Evolutionary conservation across 2,888 invertebrate genomes (phyloP).

Genomic region (Rotaria socialis): DNA sequence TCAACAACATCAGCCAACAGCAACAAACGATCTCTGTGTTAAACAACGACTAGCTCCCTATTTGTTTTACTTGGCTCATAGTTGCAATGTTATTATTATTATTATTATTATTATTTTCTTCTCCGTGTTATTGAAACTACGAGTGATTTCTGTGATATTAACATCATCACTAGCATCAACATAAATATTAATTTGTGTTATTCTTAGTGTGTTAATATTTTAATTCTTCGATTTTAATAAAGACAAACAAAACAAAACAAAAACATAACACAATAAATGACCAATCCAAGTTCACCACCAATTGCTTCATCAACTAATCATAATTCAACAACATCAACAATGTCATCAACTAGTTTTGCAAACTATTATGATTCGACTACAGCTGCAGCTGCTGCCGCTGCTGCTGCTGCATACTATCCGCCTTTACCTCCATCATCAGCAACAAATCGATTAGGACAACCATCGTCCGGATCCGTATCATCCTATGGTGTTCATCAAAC

Average conservation of each 20-base stretch:
- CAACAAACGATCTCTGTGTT: background rate
- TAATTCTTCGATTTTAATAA: background rate
- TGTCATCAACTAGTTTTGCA: background rate
- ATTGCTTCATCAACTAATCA: background rate
- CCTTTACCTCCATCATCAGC: constrained; percentile 16
- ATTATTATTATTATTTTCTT: constrained; percentile 18
- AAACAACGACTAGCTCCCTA: background rate
- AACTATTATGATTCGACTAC: background rate
- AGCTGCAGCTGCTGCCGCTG: constrained; percentile 38
- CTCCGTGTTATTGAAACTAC: constrained; percentile 20
- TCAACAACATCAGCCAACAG: background rate
- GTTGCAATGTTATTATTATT: constrained; percentile 10
- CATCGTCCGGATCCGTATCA: background rate
- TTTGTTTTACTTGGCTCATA: constrained; percentile 29
- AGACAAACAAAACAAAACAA: background rate
- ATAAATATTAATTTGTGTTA: constrained; percentile 27
- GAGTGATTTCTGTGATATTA: constrained; percentile 19
- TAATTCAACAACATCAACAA: constrained; percentile 13
- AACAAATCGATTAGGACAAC: constrained; percentile 28
- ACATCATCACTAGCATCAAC: background rate
- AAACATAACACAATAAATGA: background rate
- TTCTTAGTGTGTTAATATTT: background rate
- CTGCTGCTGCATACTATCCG: constrained; percentile 35
- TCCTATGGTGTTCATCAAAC: constrained; percentile 21
- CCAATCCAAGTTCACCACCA: constrained; percentile 36